Base-by-base conservation (phyloP, 2,797 vertebrate genomes). In the Mormyrus hasselquistii region DNA sequence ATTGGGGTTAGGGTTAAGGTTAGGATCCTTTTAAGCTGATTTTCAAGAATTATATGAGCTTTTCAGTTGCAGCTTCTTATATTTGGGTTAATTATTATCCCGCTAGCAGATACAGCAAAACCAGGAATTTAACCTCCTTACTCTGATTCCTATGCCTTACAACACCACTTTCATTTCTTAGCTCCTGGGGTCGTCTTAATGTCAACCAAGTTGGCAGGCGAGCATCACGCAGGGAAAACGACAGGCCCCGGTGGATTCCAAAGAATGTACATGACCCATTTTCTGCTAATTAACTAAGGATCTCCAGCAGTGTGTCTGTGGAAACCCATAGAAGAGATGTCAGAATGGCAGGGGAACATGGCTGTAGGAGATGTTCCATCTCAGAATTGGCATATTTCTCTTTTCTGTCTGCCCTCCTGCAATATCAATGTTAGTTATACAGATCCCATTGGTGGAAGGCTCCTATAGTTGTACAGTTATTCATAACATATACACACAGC, bases 111-210 rank as follows among this genome's bases (percentile, higher is more conserved):
- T 44, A 49, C 50, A 82, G 84, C 19, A 88, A 62, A 88, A 89
- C 62, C 79, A 44, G 88, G 88, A 89, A 87, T 91, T 89, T 91
- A 89, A 59, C 73, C 89, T 89, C 89, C 87, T 22, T 62, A 53
- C 73, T 73, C 41, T 83, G 57, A 47, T 25, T 8, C 41, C 49
- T 73, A 84, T 90, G 87, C 47, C 83, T 79, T 73, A 34, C 3
- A 89, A 34, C 50, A 10, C 84, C 7, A 82, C n/a, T 84, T 89
- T 62, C 82, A 73, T 86, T 84, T 29, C 90, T 90, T 89, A 89
- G 65, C 88, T 84, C 79, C n/a, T 88, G 82, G 55, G 53, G 25
- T 38, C 7, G 7, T 52, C 29, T 12, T 34, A 57, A 29, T 41
- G 25, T 57, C 50, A 1, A 14, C 53, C 12, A 29, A 57, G 53